These are phyloP conservation scores for Pogonomyrmex barbatus DNA, from an alignment of 1,140 invertebrate species.

Conservation along the genomic window DNA sequence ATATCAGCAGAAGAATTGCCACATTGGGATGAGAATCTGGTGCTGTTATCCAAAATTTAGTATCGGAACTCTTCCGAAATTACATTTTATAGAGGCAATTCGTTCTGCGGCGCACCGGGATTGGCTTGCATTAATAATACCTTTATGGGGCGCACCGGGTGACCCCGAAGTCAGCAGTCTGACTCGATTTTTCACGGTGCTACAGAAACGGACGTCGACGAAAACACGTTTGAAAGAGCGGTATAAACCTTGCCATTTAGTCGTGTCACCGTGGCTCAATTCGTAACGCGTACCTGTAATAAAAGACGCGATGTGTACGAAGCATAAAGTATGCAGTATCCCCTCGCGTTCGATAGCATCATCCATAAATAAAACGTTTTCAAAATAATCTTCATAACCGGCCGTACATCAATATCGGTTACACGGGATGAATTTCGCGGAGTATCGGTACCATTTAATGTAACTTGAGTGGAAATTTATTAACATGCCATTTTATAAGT, in stretches of 20 bases:
- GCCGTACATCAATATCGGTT: not conserved
- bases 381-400: constrained; percentile 3
- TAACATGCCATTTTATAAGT: constrained; percentile 36
- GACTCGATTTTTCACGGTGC: constrained; percentile 76
- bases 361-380: constrained; percentile 30
- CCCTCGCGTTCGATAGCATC: not conserved
- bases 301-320: not conserved
- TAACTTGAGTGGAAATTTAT: constrained; percentile 35
- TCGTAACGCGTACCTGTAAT: constrained; percentile 6
- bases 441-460: not conserved
- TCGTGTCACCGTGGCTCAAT: not conserved
- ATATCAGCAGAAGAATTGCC: constrained; percentile 48
- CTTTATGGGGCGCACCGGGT: constrained; percentile 78
- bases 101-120: constrained; percentile 79
- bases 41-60: constrained; percentile 80
- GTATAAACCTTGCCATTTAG: constrained; percentile 27
- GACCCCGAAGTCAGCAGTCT: constrained; percentile 75
- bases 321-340: constrained; percentile 21
- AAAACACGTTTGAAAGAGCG: constrained; percentile 49
- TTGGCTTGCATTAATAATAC: constrained; percentile 83
- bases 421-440: not conserved
- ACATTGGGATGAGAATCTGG: constrained; percentile 77
- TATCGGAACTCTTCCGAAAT: constrained; percentile 80
- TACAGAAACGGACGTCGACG: constrained; percentile 1
- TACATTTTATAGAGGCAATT: constrained; percentile 84